These are phyloP conservation scores for Pantherophis vulpinus DNA, from an alignment of 2,797 vertebrate species.

Conservation along the genomic window DNA sequence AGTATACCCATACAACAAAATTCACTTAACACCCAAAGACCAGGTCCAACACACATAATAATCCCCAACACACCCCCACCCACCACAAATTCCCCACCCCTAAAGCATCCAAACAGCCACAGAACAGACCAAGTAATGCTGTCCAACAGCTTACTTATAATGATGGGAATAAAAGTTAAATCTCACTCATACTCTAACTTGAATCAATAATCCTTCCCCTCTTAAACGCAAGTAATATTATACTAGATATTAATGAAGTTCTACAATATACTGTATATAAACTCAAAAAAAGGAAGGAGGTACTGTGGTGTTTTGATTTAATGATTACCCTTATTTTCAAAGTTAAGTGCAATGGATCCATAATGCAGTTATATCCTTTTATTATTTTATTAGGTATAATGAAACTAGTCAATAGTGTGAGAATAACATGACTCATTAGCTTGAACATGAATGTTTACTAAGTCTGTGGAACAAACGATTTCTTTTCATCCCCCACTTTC, in stretches of 20 bases:
- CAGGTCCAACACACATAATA: no score
- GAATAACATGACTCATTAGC: constrained; percentile 9
- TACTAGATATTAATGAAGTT: background rate
- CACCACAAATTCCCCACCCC: no score
- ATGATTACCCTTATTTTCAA: constrained; percentile 19
- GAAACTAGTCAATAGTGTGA: constrained; percentile 2
- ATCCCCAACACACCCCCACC: no score
- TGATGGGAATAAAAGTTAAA: background rate
- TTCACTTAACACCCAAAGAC: no score
- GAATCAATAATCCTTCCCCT: constrained; percentile 7
- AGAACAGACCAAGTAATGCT: no score
- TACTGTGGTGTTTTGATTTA: constrained; percentile 15
- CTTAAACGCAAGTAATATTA: background rate
- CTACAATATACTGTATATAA: background rate
- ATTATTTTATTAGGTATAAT: constrained; percentile 5
- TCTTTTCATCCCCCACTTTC: background rate
- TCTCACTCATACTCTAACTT: background rate
- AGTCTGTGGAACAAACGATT: constrained; percentile 23
- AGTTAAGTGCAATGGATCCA: background rate
- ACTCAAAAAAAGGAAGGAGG: background rate
- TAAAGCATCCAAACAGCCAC: no score
- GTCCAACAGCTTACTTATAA: background rate
- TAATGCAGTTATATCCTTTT: constrained; percentile 26
- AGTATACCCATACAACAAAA: no score
- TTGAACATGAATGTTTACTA: constrained; percentile 11